Conservation (phyloP, 35 echinoderm and acorn worm genomes). For the Ophioderma brevispina region DNA sequence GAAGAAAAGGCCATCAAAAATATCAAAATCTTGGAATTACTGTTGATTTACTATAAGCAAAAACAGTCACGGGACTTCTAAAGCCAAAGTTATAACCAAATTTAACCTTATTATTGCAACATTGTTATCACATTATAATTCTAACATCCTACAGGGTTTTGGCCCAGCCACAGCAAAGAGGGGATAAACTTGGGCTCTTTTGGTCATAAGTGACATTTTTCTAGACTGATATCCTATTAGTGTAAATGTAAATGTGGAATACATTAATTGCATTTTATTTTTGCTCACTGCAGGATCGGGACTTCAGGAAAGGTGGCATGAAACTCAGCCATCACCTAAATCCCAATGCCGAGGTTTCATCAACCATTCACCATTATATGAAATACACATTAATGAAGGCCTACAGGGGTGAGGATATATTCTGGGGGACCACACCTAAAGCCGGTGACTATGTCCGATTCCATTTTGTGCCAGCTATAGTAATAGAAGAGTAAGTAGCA, state of each 20-base stretch:
- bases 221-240: too few species aligned
- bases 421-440: conserved; percentile 93
- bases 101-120: too few species aligned
- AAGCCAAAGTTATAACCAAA: too few species aligned
- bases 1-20: too few species aligned
- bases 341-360: conserved; percentile 84
- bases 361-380: conserved; percentile 86
- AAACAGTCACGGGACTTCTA: too few species aligned
- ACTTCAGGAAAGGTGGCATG: conserved; percentile 90
- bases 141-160: not conserved
- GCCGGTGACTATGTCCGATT: conserved; percentile 76
- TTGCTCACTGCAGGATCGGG: conserved; percentile 78
- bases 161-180: not conserved
- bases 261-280: not conserved
- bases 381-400: conserved; percentile 90
- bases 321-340: conserved; percentile 62
- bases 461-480: conserved; percentile 78
- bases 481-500: conserved; percentile 86
- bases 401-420: conserved; percentile 90
- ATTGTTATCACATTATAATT: too few species aligned
- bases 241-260: too few species aligned
- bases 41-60: too few species aligned
- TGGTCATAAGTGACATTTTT: too few species aligned
- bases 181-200: too few species aligned
- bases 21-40: too few species aligned